Evolutionary conservation across 2,888 invertebrate genomes (phyloP).

Genomic region (Leptura quadrifasciata): DNA sequence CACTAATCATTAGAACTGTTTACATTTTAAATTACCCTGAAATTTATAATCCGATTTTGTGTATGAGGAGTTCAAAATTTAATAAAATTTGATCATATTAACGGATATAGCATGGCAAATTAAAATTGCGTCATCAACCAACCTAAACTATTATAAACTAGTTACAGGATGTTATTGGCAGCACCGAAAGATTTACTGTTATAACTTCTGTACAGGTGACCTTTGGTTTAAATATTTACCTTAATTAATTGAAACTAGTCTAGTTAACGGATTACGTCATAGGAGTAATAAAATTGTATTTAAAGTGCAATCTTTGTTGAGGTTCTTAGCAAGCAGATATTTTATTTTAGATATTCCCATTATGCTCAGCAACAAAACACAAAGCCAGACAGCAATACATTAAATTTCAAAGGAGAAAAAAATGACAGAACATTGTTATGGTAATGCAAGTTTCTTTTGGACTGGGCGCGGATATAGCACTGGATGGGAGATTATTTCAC

Average conservation of each 20-base stretch:
- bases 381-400: too few species aligned
- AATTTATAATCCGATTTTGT: not conserved
- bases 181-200: conserved; percentile 20
- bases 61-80: not conserved
- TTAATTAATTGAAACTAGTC: not conserved
- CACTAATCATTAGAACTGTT: conserved; percentile 1
- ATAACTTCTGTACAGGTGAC: not conserved
- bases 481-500: too few species aligned
- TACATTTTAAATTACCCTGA: conserved; percentile 5
- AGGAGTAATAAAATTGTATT: not conserved
- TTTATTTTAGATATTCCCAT: too few species aligned
- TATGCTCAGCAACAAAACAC: too few species aligned
- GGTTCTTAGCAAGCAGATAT: too few species aligned
- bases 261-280: not conserved
- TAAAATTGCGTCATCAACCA: conserved; percentile 16
- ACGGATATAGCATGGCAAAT: conserved; percentile 14
- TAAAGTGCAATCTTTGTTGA: too few species aligned
- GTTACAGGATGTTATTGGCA: conserved; percentile 31
- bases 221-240: not conserved
- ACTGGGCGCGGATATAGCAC: too few species aligned
- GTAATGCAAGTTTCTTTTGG: too few species aligned
- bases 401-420: too few species aligned
- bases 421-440: too few species aligned
- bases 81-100: conserved; percentile 9
- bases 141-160: conserved; percentile 10